A percentile compares a stretch with the other conserved stretches of the same genome.
Evolutionary conservation across 2,797 vertebrate genomes (phyloP).

Genomic region (Yasuhikotakia modesta): DNA sequence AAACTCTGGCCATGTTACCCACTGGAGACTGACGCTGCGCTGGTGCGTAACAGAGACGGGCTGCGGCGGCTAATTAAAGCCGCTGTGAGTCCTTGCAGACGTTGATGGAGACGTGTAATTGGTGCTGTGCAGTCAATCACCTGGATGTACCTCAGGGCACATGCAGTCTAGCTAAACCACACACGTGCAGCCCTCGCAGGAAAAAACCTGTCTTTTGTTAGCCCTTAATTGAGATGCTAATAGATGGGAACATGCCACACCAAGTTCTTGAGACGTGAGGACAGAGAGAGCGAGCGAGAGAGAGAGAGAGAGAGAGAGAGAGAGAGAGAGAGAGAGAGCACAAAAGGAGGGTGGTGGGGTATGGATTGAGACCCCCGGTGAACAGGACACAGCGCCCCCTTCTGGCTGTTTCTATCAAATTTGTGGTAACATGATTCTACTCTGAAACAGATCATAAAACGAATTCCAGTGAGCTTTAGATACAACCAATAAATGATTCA

Average conservation of each 20-base stretch:
- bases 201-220: constrained; percentile 60
- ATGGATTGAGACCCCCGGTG: constrained; percentile 9
- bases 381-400: constrained; percentile 50
- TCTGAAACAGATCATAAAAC: not conserved
- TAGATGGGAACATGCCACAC: constrained; percentile 57
- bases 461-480: not conserved
- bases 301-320: constrained; percentile 23
- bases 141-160: constrained; percentile 55
- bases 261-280: constrained; percentile 53
- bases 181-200: constrained; percentile 54
- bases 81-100: constrained; percentile 57
- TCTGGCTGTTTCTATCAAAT: constrained; percentile 19
- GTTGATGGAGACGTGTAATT: constrained; percentile 57
- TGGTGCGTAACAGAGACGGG: constrained; percentile 50
- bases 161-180: constrained; percentile 44
- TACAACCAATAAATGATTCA: not conserved
- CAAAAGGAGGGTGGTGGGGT: constrained; percentile 7
- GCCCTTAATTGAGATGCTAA: constrained; percentile 61
- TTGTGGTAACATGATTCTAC: not conserved
- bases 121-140: constrained; percentile 55
- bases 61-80: constrained; percentile 59
- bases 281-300: constrained; percentile 19
- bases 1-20: constrained; percentile 34
- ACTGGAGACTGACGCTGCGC: constrained; percentile 18
- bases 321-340: no score